These are phyloP conservation scores for Sebastolobus altivelis DNA, from an alignment of 2,797 vertebrate species.

Conservation along the genomic window DNA sequence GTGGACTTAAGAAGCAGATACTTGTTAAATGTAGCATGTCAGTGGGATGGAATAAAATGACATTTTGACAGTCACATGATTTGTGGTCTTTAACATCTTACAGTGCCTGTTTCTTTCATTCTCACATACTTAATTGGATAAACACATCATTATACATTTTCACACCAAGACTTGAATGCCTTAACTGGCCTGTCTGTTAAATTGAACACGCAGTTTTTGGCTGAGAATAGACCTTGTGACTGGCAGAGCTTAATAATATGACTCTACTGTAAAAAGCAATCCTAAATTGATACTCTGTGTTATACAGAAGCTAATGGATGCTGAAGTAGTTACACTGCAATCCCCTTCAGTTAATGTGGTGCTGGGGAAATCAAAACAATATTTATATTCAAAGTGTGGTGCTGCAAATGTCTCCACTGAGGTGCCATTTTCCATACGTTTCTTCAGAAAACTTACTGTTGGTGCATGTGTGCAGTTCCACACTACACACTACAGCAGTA, in stretches of 20 bases:
- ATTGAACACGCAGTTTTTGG: neutral
- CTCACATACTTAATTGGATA: slow-evolving; percentile 16
- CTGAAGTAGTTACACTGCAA: slow-evolving; percentile 10
- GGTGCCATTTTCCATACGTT: neutral
- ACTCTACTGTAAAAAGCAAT: neutral
- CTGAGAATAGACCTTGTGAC: neutral
- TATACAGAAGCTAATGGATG: slow-evolving; percentile 15
- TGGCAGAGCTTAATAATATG: neutral
- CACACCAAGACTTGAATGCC: slow-evolving; percentile 7
- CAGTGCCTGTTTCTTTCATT: neutral
- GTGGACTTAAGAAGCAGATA: slow-evolving; percentile 13
- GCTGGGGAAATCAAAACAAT: slow-evolving; percentile 12
- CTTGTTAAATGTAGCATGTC: slow-evolving; percentile 25
- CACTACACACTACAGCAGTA: neutral
- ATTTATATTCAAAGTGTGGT: slow-evolving; percentile 5
- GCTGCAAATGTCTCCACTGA: slow-evolving; percentile 7
- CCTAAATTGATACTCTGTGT: slow-evolving; percentile 4
- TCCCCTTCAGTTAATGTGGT: slow-evolving; percentile 10
- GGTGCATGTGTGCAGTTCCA: neutral
- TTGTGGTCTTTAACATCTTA: neutral
- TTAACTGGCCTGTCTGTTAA: slow-evolving; percentile 17
- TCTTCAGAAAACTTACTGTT: neutral
- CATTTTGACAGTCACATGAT: neutral
- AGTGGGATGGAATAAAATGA: neutral
- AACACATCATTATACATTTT: slow-evolving; percentile 21